Base-by-base conservation (phyloP, 2,888 invertebrate species). In the Microplitis deprimator region DNA sequence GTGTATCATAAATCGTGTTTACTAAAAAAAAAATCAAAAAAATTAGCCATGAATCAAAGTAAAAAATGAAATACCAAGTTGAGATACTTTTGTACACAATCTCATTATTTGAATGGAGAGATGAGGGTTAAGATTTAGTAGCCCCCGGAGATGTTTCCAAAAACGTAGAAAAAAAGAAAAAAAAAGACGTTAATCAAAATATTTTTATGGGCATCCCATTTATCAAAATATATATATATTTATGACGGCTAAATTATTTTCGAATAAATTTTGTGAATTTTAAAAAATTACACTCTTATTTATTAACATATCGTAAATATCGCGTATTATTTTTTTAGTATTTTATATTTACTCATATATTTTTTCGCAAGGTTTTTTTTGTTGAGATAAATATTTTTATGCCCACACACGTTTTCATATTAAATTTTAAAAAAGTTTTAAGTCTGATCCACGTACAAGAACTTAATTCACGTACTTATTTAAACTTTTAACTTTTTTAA, bases 51-150 rank as follows among this genome's bases (percentile, higher is more conserved):
- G 50, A 60, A 73, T 73, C 67, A 62, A 65, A n/a, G 59, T n/a
- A 59, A 59, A 67, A 10, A 60, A 29, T 29, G 3, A 59, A 5
- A 62, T 62, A 50, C n/a, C 62, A 17, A 17, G 65, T 29, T 29
- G 29, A 59, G 29, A 73, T 20, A 73, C 38, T 65, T 29, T 41
- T 20, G 59, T 59, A 67, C 20, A n/a, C 50, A 13, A 73, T 67
- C 67, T 59, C 59, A 59, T 67, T 73, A 50, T 67, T 67, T 67
- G 65, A 73, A 17, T 65, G 16, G 29, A 73, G 38, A 50, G 65
- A 73, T 73, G 67, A 73, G 73, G 73, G 73, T 67, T 67, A 65
- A 73, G 50, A 73, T 73, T 65, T 59, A 65, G 59, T 73, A 29
- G 29, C 50, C 73, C 50, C 73, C 29, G 8, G 73, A 38, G 73